phyloP scores from a whole-genome alignment of 1,140 invertebrate genomes.

The Camponotus vicinus region DNA sequence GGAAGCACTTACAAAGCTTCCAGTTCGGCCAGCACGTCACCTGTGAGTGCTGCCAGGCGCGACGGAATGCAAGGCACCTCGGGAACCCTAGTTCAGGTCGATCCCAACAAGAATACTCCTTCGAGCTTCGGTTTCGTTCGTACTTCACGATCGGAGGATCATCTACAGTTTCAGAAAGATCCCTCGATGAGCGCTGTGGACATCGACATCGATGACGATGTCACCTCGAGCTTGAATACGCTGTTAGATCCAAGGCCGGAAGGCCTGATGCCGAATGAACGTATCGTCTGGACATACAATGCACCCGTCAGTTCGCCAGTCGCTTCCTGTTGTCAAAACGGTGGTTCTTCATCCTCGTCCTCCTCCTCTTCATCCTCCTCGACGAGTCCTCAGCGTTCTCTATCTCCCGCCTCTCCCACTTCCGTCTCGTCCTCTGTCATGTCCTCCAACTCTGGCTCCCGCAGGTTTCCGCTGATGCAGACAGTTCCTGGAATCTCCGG shows the following conservation, averaged over 20 bases:
- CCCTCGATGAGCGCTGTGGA: slow-evolving; percentile 93
- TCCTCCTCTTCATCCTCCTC: slow-evolving; percentile 89
- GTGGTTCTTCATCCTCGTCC: slow-evolving; percentile 86
- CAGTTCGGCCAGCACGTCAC: slow-evolving; percentile 87
- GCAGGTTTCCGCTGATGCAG: slow-evolving; percentile 81
- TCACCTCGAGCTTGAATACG: slow-evolving; percentile 96
- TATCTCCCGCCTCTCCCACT: slow-evolving; percentile 93
- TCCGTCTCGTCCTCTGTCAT: slow-evolving; percentile 95
- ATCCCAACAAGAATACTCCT: slow-evolving; percentile 59
- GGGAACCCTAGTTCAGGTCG: slow-evolving; percentile 61
- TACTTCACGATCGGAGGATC: slow-evolving; percentile 94
- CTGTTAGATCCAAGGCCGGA: slow-evolving; percentile 93
- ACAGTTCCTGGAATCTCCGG: slow-evolving; percentile 54
- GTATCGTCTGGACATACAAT: slow-evolving; percentile 97
- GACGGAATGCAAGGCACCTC: slow-evolving; percentile 78
- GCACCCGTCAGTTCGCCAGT: slow-evolving; percentile 89
- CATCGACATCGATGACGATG: slow-evolving; percentile 96
- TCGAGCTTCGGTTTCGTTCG: slow-evolving; percentile 88
- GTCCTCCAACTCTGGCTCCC: slow-evolving; percentile 89
- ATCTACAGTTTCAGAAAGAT: slow-evolving; percentile 92
- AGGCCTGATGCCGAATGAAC: slow-evolving; percentile 87
- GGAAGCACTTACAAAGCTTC: slow-evolving; percentile 84
- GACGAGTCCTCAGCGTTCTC: slow-evolving; percentile 89
- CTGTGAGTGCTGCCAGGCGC: slow-evolving; percentile 85
- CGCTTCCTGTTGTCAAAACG: slow-evolving; percentile 85